phyloP scores from a whole-genome alignment of 2,797 vertebrate genomes.

The Pangasius larnaudii region DNA sequence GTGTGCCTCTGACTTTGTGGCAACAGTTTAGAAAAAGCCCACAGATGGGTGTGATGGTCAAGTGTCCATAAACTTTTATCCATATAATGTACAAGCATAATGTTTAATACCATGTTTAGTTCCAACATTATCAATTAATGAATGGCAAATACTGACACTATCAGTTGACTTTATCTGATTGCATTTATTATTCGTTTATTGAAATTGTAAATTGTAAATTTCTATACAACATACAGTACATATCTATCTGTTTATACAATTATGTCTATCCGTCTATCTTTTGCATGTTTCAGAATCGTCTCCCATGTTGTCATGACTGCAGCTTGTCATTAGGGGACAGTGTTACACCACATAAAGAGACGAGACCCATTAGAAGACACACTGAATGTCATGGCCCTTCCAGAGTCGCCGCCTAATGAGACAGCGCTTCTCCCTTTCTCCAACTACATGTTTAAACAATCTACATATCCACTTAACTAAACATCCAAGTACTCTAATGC shows the following conservation, averaged over 20 bases:
- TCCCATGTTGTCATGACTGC: background rate
- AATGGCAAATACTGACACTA: background rate
- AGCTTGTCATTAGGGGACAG: slow-evolving; percentile 65
- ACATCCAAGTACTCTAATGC: background rate
- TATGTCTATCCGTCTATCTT: background rate
- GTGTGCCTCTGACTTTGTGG: too few species aligned
- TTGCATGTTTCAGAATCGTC: background rate
- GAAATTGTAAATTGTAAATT: background rate
- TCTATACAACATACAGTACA: background rate
- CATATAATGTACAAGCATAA: background rate
- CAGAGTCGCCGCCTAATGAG: background rate
- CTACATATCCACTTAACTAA: slow-evolving; percentile 23
- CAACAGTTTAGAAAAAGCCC: too few species aligned
- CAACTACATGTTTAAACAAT: slow-evolving; percentile 8
- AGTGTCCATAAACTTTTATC: too few species aligned
- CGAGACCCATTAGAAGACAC: background rate
- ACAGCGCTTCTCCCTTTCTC: background rate
- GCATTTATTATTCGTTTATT: background rate
- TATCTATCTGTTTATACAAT: background rate
- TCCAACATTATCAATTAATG: background rate
- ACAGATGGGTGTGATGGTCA: too few species aligned
- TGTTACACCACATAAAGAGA: slow-evolving; percentile 35
- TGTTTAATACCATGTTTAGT: background rate
- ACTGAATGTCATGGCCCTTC: background rate
- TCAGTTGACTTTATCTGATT: background rate